phyloP scores from a whole-genome alignment of 2,888 invertebrate genomes.

The Melieria picta region DNA sequence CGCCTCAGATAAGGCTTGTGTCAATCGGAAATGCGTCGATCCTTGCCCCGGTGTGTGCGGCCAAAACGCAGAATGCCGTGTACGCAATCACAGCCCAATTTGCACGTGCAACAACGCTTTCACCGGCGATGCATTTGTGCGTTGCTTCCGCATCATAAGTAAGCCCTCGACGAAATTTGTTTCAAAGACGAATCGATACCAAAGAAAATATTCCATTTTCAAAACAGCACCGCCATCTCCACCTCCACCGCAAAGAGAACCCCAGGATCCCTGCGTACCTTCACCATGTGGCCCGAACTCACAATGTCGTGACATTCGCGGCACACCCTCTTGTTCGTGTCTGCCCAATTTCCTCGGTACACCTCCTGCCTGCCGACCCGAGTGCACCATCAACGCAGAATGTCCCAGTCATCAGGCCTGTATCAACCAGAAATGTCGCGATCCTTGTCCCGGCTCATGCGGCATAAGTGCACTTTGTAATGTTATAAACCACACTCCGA shows the following conservation, averaged over 20 bases:
- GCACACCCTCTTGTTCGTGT: conserved; percentile 74
- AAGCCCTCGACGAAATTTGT: conserved; percentile 46
- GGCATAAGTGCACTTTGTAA: conserved; percentile 72
- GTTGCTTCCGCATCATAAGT: conserved; percentile 67
- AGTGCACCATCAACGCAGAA: conserved; percentile 79
- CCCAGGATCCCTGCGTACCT: conserved; percentile 74
- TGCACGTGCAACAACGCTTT: conserved; percentile 77
- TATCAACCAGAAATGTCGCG: conserved; percentile 77
- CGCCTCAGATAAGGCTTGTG: conserved; percentile 73
- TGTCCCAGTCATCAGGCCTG: conserved; percentile 77
- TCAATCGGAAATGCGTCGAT: conserved; percentile 76
- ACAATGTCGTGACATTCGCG: conserved; percentile 70
- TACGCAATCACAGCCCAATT: conserved; percentile 78
- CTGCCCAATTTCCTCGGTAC: conserved; percentile 76
- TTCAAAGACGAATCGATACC: conserved; percentile 2
- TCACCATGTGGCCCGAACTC: conserved; percentile 83
- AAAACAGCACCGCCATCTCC: conserved; percentile 48
- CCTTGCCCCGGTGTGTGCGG: conserved; percentile 81
- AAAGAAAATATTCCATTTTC: too few species aligned
- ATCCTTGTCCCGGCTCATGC: conserved; percentile 76
- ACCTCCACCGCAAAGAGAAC: conserved; percentile 51
- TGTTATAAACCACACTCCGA: conserved; percentile 76
- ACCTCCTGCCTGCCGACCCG: conserved; percentile 80
- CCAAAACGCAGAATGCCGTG: conserved; percentile 76
- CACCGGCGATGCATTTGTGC: conserved; percentile 70